phyloP scores from a whole-genome alignment of 2,797 vertebrate genomes.

The Phalloptychus januarius region DNA sequence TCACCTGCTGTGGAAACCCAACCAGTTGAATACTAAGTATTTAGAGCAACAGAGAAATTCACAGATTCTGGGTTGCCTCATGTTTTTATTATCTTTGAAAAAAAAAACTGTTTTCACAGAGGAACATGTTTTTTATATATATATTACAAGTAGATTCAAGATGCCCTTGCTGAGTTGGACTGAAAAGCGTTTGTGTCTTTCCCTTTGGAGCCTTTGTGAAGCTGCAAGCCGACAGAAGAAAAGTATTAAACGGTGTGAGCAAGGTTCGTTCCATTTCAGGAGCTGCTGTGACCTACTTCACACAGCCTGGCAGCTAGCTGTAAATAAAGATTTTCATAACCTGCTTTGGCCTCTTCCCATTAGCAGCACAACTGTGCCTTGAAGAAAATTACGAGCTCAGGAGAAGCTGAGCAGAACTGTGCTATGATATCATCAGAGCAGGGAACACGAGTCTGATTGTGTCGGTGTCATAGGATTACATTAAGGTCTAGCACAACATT shows the following conservation, averaged over 20 bases:
- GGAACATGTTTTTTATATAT: conserved; percentile 14
- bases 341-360: conserved; percentile 78
- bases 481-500: conserved; percentile 45
- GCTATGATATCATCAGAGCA: conserved; percentile 61
- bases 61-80: conserved; percentile 8
- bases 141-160: conserved; percentile 27
- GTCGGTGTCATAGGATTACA: conserved; percentile 54
- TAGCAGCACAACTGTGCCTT: conserved; percentile 70
- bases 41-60: conserved; percentile 2
- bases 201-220: conserved; percentile 56
- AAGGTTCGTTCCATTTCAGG: conserved; percentile 71
- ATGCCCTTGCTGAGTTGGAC: conserved; percentile 42
- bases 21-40: conserved; percentile 3
- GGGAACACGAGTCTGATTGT: conserved; percentile 52
- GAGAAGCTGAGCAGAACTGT: conserved; percentile 55
- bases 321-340: conserved; percentile 80
- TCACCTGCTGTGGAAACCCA: conserved; percentile 13
- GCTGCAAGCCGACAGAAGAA: conserved; percentile 58
- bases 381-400: conserved; percentile 69
- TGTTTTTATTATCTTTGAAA: conserved; percentile 16
- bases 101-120: conserved; percentile 38
- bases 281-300: conserved; percentile 78
- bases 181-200: conserved; percentile 57
- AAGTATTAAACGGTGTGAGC: conserved; percentile 67
- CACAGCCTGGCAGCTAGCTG: conserved; percentile 73